Evolutionary conservation across 2,797 vertebrate species (phyloP), one percentile per base, ranked within the genome.

Genomic region (Rhinogobio ventralis): DNA sequence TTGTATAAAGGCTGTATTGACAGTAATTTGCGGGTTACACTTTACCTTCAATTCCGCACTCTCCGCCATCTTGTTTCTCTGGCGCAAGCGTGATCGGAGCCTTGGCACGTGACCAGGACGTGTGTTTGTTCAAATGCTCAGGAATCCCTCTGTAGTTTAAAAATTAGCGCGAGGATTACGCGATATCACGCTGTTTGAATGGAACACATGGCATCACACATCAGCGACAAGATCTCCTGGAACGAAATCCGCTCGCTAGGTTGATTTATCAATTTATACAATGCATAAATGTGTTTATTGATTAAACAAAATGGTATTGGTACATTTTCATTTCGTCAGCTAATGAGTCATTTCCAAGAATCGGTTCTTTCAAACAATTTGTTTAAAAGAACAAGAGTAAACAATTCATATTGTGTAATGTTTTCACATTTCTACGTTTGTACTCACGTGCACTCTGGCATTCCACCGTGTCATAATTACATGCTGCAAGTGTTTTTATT

Each of bases 1-100:
- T 53, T 69, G 78, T 82, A 55, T 87, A 85, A 55, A 82, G 39
- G 88, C 67, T 67, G 85, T 89, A 88, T 89, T 87, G 91, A 92
- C 90, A 87, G 93, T 93, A 93, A 95, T 93, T 91, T 90, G 93
- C 71, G 86, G 93, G 94, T 93, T 95, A 96, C 95, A 95, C 95
- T 96, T 97, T 99, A 98, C 98, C 98, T 99, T 99, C 96, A 98
- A 97, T 98, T 98, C 97, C 97, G 97, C 97, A 98, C 97, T 97
- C 96, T 98, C 98, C 97, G 97, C 98, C 98, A 99, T 98, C 97
- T 99, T 98, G 97, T 97, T 96, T 95, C 93, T 96, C 94, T 90
- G 91, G 95, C 96, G 96, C 96, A 96, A 91, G 96, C 95, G 96
- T 94, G 95, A 82, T 95, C 92, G 90, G 87, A 23, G 90, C 91